A percentile compares a stretch with the other conserved stretches of the same genome.
Conservation (phyloP, 2,113 vertebrate species). For the Nesospiza acunhae region DNA sequence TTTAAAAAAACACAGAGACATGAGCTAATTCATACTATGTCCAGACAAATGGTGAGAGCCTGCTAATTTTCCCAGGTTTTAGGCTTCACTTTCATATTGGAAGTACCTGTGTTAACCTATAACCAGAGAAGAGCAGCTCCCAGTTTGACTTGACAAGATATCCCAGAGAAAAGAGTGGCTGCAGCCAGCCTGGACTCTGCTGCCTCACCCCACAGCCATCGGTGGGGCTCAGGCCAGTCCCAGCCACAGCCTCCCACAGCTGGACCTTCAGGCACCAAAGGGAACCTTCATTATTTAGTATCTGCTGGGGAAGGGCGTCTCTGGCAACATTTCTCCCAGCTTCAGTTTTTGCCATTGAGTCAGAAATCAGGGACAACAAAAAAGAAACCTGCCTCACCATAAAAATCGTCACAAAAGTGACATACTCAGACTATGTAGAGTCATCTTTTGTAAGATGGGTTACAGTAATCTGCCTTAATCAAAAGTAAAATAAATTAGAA, state of each 20-base stretch:
- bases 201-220: background rate
- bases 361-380: background rate
- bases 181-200: background rate
- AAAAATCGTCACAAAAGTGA: background rate
- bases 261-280: background rate
- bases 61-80: background rate
- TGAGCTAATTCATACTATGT: background rate
- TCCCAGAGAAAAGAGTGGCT: background rate
- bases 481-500: background rate
- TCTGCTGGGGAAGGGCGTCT: background rate
- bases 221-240: accelerated
- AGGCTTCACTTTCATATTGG: background rate
- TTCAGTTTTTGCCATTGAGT: background rate
- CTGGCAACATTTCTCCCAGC: background rate
- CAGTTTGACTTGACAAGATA: background rate
- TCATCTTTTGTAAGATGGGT: background rate
- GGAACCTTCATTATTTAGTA: background rate
- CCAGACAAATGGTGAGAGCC: background rate
- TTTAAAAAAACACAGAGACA: background rate
- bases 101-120: background rate
- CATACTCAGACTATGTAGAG: background rate
- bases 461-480: background rate
- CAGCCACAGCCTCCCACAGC: background rate
- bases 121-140: background rate
- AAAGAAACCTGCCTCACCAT: background rate